phyloP scores from a whole-genome alignment of 2,113 vertebrate species.

The Gallinago paraguaiae region DNA sequence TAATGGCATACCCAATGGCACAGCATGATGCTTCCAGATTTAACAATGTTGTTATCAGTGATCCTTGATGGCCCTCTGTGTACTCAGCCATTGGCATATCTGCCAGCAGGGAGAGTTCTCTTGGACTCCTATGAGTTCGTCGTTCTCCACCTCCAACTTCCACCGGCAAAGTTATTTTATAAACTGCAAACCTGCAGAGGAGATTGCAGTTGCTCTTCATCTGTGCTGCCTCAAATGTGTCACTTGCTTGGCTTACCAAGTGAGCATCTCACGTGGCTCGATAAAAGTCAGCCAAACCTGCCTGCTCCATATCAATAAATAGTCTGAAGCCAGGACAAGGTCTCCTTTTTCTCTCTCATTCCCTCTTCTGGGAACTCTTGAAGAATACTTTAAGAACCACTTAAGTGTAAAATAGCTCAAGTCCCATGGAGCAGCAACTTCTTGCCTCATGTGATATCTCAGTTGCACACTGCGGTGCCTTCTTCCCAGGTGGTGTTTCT shows the following conservation, averaged over 20 bases:
- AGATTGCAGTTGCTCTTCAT: not conserved
- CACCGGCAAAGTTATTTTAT: not conserved
- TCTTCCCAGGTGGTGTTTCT: not conserved
- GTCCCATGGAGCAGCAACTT: not conserved
- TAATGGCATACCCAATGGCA: not conserved
- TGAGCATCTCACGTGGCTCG: not conserved
- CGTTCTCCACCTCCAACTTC: not conserved
- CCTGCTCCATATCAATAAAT: not conserved
- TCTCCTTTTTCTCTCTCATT: not conserved
- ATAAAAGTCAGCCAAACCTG: not conserved
- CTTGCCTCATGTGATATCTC: not conserved
- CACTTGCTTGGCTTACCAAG: not conserved
- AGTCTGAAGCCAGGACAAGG: not conserved
- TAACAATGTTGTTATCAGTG: rapidly evolving
- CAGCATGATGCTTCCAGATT: not conserved
- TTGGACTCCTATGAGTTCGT: not conserved
- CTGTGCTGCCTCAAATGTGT: not conserved
- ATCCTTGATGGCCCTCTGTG: not conserved
- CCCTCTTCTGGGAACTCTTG: not conserved
- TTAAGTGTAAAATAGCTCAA: not conserved
- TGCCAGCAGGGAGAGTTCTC: not conserved
- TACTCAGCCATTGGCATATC: not conserved
- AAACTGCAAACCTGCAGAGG: not conserved
- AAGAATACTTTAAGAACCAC: not conserved
- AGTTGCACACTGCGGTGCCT: not conserved